Evolutionary conservation across 2,888 invertebrate species (phyloP).

Genomic region (Plebejus argus): DNA sequence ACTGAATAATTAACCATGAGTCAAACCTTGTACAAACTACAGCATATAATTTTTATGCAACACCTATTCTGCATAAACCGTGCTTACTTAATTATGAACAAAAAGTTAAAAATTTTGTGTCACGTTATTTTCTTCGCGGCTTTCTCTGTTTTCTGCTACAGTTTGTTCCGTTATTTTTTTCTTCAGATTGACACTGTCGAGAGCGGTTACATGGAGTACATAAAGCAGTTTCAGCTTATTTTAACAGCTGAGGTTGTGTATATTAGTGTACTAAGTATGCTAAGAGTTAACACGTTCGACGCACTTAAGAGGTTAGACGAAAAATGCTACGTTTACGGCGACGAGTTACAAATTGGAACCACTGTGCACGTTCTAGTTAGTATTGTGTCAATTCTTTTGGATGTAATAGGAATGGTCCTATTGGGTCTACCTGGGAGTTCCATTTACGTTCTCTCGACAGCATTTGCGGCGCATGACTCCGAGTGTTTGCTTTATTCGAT

Average conservation of each 20-base stretch:
- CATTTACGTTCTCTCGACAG: slow-evolving; percentile 47
- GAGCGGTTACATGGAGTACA: not conserved
- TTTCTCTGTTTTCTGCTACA: slow-evolving; percentile 38
- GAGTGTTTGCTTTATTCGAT: slow-evolving; percentile 56
- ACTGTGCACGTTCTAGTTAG: slow-evolving; percentile 40
- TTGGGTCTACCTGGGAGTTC: slow-evolving; percentile 41
- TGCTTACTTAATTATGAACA: slow-evolving; percentile 48
- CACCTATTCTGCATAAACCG: slow-evolving; percentile 58
- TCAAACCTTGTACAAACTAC: slow-evolving; percentile 23
- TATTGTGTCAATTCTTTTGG: slow-evolving; percentile 47
- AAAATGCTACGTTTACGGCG: slow-evolving; percentile 49
- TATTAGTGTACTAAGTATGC: slow-evolving; percentile 46
- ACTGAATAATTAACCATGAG: slow-evolving; percentile 23
- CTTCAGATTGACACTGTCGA: slow-evolving; percentile 19
- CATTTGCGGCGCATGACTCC: slow-evolving; percentile 56
- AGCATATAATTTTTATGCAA: slow-evolving; percentile 49
- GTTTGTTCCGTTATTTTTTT: slow-evolving; percentile 46
- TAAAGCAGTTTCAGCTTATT: slow-evolving; percentile 45
- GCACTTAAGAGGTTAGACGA: slow-evolving; percentile 52
- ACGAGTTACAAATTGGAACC: slow-evolving; percentile 44
- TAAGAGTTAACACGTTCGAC: slow-evolving; percentile 44
- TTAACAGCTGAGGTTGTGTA: slow-evolving; percentile 46
- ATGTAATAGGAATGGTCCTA: slow-evolving; percentile 48
- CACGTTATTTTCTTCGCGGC: slow-evolving; percentile 45
- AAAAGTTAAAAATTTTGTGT: slow-evolving; percentile 45